phyloP scores from a whole-genome alignment of 2,797 vertebrate genomes.

The Ceryle rudis region DNA sequence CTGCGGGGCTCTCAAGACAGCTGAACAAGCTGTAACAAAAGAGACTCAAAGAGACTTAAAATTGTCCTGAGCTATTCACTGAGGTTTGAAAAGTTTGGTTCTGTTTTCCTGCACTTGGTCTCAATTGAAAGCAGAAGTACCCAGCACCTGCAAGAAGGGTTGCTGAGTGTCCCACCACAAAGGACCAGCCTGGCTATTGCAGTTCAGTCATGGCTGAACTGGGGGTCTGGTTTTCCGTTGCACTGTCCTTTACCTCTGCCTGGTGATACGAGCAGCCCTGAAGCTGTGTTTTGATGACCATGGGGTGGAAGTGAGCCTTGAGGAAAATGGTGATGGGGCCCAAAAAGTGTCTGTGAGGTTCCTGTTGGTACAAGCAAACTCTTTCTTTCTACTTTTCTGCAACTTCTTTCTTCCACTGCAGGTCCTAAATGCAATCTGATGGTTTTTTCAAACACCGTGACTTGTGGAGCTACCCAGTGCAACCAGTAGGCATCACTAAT shows the following conservation, averaged over 20 bases:
- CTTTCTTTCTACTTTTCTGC: background rate
- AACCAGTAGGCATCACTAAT: background rate
- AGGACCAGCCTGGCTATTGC: background rate
- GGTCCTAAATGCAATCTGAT: background rate
- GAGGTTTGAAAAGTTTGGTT: background rate
- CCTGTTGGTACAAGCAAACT: background rate
- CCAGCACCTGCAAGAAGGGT: fast-evolving
- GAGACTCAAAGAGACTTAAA: background rate
- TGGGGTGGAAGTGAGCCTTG: background rate
- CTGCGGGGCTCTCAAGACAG: background rate
- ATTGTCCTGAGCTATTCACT: background rate
- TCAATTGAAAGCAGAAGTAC: background rate
- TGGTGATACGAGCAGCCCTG: background rate
- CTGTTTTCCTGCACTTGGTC: background rate
- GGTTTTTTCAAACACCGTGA: background rate
- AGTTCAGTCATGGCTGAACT: fast-evolving
- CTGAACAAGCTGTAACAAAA: background rate
- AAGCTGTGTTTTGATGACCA: background rate
- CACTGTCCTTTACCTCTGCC: background rate
- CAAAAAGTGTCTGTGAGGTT: background rate
- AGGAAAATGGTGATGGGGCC: background rate
- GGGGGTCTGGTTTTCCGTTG: background rate
- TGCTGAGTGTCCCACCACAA: background rate
- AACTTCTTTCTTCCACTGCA: background rate
- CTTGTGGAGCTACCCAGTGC: background rate